These are phyloP conservation scores for Grammomys dolichurus DNA, from an alignment of 2,113 vertebrate genomes.

Conservation along the genomic window DNA sequence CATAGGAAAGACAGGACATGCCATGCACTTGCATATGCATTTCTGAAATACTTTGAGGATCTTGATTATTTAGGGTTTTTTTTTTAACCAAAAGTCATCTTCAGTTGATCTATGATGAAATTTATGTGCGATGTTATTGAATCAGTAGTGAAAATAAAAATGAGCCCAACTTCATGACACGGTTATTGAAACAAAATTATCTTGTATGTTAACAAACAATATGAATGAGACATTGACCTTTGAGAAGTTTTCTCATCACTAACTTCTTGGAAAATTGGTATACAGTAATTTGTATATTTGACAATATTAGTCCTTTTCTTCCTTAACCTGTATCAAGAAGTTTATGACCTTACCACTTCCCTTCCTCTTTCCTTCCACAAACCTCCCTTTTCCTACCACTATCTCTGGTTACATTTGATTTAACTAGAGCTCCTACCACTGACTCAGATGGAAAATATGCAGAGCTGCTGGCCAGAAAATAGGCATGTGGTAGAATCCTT, in stretches of 20 bases:
- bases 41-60: slow-evolving; percentile 30
- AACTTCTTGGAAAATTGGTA: neutral
- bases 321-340: slow-evolving; percentile 36
- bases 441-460: slow-evolving; percentile 81
- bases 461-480: slow-evolving; percentile 68
- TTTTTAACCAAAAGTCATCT: neutral
- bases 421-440: slow-evolving; percentile 67
- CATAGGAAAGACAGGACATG: neutral
- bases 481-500: slow-evolving; percentile 69
- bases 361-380: slow-evolving; percentile 61
- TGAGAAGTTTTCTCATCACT: neutral
- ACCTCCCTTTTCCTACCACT: slow-evolving; percentile 21
- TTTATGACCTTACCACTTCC: slow-evolving; percentile 19
- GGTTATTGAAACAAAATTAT: slow-evolving; percentile 35
- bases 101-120: neutral
- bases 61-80: neutral
- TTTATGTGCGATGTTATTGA: slow-evolving; percentile 18
- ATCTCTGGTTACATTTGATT: slow-evolving; percentile 72
- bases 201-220: slow-evolving; percentile 17
- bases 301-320: neutral
- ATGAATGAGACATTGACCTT: slow-evolving; percentile 40
- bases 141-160: slow-evolving; percentile 50
- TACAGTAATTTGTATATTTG: neutral
- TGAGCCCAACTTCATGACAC: neutral
- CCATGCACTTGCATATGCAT: neutral